phyloP scores from a whole-genome alignment of 2,113 vertebrate genomes.

The Halcyon senegalensis region DNA sequence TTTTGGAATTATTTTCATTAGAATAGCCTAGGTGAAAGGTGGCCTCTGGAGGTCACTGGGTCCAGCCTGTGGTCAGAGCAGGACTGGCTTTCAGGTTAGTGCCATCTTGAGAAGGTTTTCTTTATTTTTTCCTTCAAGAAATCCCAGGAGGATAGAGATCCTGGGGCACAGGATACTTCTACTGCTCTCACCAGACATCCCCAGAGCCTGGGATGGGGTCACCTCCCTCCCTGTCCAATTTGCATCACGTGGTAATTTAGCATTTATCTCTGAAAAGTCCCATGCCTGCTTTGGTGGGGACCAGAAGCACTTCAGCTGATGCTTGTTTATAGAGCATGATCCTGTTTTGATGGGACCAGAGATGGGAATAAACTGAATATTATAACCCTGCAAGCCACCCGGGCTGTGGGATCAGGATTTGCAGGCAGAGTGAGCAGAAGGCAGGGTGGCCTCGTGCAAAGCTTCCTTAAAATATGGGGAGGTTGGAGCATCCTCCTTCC shows the following conservation, averaged over 20 bases:
- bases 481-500: not conserved
- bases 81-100: not conserved
- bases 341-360: constrained; percentile 35
- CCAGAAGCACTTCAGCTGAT: constrained; percentile 4
- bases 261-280: not conserved
- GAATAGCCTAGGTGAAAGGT: not conserved
- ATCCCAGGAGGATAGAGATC: not conserved
- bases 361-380: constrained; percentile 10
- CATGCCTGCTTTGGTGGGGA: not conserved
- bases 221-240: not conserved
- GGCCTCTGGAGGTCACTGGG: not conserved
- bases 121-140: not conserved
- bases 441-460: not conserved
- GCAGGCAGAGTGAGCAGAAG: not conserved
- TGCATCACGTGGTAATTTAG: fast-evolving
- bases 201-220: not conserved
- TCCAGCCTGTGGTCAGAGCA: not conserved
- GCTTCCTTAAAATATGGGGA: not conserved
- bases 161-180: not conserved
- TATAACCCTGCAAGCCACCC: not conserved
- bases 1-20: not conserved
- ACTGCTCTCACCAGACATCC: not conserved
- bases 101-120: not conserved
- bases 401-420: not conserved
- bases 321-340: constrained; percentile 67